Conservation (phyloP, 2,888 invertebrate species). For the Morinoia aosen region DNA sequence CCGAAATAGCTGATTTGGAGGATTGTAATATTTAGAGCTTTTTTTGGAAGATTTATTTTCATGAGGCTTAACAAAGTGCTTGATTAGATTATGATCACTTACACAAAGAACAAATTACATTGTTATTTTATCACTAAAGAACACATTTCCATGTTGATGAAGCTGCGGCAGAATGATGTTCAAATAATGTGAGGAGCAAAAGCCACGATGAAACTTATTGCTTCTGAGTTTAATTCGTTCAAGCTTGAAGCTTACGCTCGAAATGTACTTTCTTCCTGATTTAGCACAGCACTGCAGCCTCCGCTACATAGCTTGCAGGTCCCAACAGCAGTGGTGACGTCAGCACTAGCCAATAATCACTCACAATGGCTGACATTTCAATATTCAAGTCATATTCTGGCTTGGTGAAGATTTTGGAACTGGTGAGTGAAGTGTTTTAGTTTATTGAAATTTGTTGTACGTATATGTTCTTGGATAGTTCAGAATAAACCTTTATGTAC, state of each 20-base stretch:
- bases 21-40: background rate
- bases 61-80: background rate
- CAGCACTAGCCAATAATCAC: background rate
- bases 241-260: too few relatives aligned
- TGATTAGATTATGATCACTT: too few relatives aligned
- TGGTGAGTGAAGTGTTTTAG: background rate
- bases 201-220: too few relatives aligned
- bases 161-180: too few relatives aligned
- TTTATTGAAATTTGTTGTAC: too few relatives aligned
- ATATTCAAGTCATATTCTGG: constrained; percentile 24
- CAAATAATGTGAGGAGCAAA: too few relatives aligned
- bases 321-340: background rate
- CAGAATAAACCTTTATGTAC: background rate
- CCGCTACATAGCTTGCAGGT: background rate
- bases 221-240: too few relatives aligned
- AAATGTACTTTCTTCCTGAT: background rate
- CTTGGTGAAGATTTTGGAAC: background rate
- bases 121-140: too few relatives aligned
- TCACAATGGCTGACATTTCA: constrained; percentile 18
- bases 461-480: background rate
- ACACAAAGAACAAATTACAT: too few relatives aligned
- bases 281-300: background rate
- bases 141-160: too few relatives aligned
- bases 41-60: background rate
- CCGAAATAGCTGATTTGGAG: background rate